Evolutionary conservation across 2,797 vertebrate species (phyloP), one percentile per base, ranked within the genome.

Genomic region (Erpetoichthys calabaricus): DNA sequence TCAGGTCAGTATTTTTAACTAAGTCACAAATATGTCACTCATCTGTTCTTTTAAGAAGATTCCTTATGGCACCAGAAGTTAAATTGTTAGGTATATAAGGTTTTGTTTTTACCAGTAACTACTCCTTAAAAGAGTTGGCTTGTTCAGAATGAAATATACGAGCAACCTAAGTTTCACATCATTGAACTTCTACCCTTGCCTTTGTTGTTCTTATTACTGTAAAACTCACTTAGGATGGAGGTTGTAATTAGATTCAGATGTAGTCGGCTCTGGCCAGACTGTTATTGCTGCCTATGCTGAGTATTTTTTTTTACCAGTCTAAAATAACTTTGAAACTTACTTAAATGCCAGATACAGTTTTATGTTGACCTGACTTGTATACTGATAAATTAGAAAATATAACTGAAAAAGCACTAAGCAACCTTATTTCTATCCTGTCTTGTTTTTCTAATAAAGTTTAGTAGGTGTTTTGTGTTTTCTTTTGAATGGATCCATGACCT

Each of bases 181-280:
- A 70, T 68, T 80, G 75, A 86, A 86, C 81, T 82, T 76, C 51
- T 56, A 70, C 74, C 66, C 77, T 73, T 70, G 70, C 78, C 79
- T 64, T 73, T 77, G 74, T 82, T 85, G 77, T 86, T 83, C 82
- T 78, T 75, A 75, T 78, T 79, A 60, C 76, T 74, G 66, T 78
- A 83, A 84, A 83, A 77, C 81, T 82, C 51, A 67, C 66, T 75
- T 70, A 84, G 85, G 88, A 92, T 91, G 85, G 87, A 84, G 85
- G 82, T 89, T 80, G 85, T 94, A 94, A 98, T 93, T 90, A 88
- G 88, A 89, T 85, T 80, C 92, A 97, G 91, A 89, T 96, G 94
- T 84, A 81, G 79, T 79, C 82, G 73, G 73, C 75, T 84, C 74
- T 25, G 64, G 83, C 84, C 86, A 89, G 85, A 88, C 87, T 94